These are phyloP conservation scores for Aleiodes leptofemur DNA, from an alignment of 2,888 invertebrate genomes.

Conservation along the genomic window DNA sequence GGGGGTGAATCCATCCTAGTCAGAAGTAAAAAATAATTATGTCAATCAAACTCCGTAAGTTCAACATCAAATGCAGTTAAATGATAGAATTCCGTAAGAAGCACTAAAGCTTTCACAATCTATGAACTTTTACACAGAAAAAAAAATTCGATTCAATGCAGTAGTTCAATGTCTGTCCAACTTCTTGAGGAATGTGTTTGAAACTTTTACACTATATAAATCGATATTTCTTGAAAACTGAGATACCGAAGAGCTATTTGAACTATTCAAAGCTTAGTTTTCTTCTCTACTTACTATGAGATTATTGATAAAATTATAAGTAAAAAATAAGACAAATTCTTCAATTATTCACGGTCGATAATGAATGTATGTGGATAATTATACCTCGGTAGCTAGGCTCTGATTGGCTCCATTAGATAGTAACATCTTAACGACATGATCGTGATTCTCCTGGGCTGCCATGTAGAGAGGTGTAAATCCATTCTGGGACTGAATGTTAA, in stretches of 20 bases:
- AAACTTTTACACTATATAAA: too few relatives aligned
- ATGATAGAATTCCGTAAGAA: neutral
- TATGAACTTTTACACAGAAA: too few relatives aligned
- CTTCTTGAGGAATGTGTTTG: too few relatives aligned
- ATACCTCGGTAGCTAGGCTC: slow-evolving; percentile 95
- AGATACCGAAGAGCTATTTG: too few relatives aligned
- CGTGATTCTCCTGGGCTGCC: slow-evolving; percentile 99
- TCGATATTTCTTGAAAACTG: too few relatives aligned
- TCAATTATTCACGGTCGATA: neutral
- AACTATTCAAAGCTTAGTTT: too few relatives aligned
- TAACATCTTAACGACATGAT: slow-evolving; percentile 92
- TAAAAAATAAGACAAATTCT: slow-evolving; percentile 1
- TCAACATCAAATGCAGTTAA: too few relatives aligned
- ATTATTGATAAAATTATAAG: slow-evolving; percentile 30
- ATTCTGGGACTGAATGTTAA: slow-evolving; percentile 97
- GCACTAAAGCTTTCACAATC: too few relatives aligned
- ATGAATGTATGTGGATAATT: slow-evolving; percentile 45
- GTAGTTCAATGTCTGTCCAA: too few relatives aligned
- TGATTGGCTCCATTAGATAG: slow-evolving; percentile 96
- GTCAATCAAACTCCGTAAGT: neutral
- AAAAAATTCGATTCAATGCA: too few relatives aligned
- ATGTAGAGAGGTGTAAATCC: slow-evolving; percentile 99
- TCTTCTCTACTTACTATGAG: too few relatives aligned
- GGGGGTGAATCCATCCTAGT: slow-evolving; percentile 97
- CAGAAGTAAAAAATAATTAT: neutral